phyloP scores from a whole-genome alignment of 2,113 vertebrate species.

The Penelope pileata region DNA sequence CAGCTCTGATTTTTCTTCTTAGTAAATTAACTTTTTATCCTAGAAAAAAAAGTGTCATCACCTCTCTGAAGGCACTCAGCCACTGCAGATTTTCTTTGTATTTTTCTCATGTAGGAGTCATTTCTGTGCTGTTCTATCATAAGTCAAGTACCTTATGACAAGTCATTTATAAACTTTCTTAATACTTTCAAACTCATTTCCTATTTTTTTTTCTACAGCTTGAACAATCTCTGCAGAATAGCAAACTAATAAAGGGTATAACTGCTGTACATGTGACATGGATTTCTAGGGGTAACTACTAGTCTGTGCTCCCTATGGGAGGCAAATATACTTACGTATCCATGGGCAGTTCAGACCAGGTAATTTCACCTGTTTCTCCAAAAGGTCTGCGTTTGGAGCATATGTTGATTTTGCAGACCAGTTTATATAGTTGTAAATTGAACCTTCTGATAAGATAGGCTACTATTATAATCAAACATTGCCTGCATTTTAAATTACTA shows the following conservation, averaged over 20 bases:
- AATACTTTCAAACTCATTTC: background rate
- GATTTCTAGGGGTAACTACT: conserved; percentile 4
- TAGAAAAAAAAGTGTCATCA: background rate
- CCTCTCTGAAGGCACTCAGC: background rate
- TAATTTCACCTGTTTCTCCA: background rate
- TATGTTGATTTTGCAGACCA: background rate
- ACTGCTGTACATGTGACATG: background rate
- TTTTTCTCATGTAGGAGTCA: background rate
- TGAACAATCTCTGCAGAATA: background rate
- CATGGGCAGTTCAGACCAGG: background rate
- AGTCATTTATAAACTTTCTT: conserved; percentile 27
- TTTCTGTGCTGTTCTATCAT: background rate
- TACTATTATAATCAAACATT: conserved; percentile 53
- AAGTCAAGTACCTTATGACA: conserved; percentile 26
- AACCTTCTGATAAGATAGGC: conserved; percentile 39
- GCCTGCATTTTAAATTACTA: conserved; percentile 42
- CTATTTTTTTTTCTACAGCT: conserved; percentile 7
- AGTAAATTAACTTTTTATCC: background rate
- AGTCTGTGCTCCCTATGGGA: background rate
- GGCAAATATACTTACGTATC: background rate
- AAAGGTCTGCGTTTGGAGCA: background rate
- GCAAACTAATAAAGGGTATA: background rate
- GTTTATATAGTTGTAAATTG: conserved; percentile 9
- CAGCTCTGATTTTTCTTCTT: background rate
- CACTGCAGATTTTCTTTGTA: background rate